Evolutionary conservation across 2,888 invertebrate species (phyloP), one percentile per base, ranked within the genome.

Genomic region (Drosophila kambysellisi): DNA sequence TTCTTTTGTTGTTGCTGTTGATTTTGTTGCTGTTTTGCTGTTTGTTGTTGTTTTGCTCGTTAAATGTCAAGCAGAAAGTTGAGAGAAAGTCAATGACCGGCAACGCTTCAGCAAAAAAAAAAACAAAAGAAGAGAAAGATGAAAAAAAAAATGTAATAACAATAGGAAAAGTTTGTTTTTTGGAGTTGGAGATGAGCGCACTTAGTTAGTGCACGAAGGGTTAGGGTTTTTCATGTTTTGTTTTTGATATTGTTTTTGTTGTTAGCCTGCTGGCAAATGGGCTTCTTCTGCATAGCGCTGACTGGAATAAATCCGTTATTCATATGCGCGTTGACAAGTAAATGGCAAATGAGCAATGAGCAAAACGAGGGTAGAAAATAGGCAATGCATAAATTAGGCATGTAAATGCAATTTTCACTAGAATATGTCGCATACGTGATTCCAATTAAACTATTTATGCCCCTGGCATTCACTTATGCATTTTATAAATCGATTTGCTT

Each of bases 51-150:
- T 82, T 76, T 67, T 79, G 70, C 80, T 87, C 88, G 89, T 82
- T 82, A 84, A 84, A 85, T 85, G 85, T 87, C 85, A 89, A 85
- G 84, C 83, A 68, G 85, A 74, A 84, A 85, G 88, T 85, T 84
- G 85, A 72, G 75, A 71, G 78, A 82, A 84, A 85, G 85, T 85
- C 85, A 85, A 89, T 84, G 89, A 84, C 89, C 89, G 77, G 68
- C 79, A 73, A 57, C 62, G 66, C 58, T 58, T 56, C 30, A 43
- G 33, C 57, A 46, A 46, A 46, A 46, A 46, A 25, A 25, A 41
- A n/a, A 5, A 39, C 8, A 39, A 41, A 41, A 4, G n/a, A 54
- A 54, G 62, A 72, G 52, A 54, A 53, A 74, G 59, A 63, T 53
- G 35, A 59, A 59, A 62, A 76, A 61, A 68, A 25, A 88, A 77